phyloP scores from a whole-genome alignment of 2,113 vertebrate genomes.

The Alces alces region DNA sequence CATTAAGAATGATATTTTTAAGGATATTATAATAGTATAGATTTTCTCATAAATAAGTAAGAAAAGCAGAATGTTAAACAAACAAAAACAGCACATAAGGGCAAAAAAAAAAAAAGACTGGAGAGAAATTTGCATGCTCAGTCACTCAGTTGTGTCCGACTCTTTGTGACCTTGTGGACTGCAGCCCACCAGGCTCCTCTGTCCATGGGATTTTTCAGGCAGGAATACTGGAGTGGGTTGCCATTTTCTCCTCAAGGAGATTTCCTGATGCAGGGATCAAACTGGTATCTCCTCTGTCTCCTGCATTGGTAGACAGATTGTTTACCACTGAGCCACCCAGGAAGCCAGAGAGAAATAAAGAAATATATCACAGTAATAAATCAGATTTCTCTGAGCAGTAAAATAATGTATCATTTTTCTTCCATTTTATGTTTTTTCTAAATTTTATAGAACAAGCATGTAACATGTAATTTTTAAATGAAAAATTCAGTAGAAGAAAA shows the following conservation, averaged over 20 bases:
- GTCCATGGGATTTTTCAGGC: not conserved
- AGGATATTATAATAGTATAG: not conserved
- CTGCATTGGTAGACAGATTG: not conserved
- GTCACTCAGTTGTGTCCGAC: not conserved
- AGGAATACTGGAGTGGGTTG: not conserved
- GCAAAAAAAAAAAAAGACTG: fast-evolving
- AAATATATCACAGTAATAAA: not conserved
- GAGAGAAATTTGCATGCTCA: not conserved
- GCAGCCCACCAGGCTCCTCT: not conserved
- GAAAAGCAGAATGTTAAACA: not conserved
- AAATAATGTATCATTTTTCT: not conserved
- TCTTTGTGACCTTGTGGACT: not conserved
- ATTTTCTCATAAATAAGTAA: not conserved
- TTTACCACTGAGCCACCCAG: not conserved
- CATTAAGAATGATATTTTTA: not conserved
- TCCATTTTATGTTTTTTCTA: not conserved
- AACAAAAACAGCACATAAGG: not conserved
- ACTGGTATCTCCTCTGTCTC: not conserved
- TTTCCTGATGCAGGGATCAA: not conserved
- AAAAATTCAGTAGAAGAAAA: not conserved
- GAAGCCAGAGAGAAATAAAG: not conserved
- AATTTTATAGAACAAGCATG: not conserved
- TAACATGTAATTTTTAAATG: not conserved
- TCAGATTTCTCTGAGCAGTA: not conserved
- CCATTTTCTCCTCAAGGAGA: not conserved